A percentile compares a stretch with the other conserved stretches of the same genome.
Conservation (phyloP, 1,140 invertebrate genomes). For the Ditylenchus dipsaci region DNA sequence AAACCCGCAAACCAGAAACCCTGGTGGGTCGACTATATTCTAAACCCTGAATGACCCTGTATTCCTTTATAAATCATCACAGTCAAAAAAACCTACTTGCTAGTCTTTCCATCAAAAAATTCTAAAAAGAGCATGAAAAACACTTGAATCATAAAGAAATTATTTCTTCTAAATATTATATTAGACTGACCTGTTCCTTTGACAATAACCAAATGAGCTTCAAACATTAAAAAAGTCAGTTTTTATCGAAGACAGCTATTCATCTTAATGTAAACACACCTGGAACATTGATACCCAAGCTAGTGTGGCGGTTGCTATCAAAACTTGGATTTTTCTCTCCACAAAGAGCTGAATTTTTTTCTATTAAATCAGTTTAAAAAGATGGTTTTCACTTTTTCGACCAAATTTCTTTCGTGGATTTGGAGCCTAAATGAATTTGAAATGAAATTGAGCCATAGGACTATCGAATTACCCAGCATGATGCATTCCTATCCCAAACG, state of each 20-base stretch:
- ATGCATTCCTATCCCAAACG: conserved; percentile 96
- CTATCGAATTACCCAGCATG: conserved; percentile 73
- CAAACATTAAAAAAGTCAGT: too few relatives aligned
- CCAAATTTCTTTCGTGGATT: conserved; percentile 72
- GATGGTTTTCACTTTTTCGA: conserved; percentile 65
- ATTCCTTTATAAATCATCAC: too few relatives aligned
- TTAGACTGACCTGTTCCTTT: conserved; percentile 69
- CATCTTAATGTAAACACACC: too few relatives aligned
- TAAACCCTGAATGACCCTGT: too few relatives aligned
- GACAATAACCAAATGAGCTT: conserved; percentile 73
- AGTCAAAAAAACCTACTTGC: conserved; percentile 63
- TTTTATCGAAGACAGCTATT: too few relatives aligned
- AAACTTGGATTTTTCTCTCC: conserved; percentile 94
- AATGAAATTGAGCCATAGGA: background rate
- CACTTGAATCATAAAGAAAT: too few relatives aligned
- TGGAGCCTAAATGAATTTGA: conserved; percentile 11
- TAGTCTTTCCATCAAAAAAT: conserved; percentile 92
- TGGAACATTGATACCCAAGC: conserved; percentile 98
- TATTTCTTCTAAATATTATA: too few relatives aligned
- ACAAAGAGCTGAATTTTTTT: conserved; percentile 74
- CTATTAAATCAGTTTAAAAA: background rate
- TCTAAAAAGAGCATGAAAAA: too few relatives aligned
- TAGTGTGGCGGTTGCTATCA: conserved; percentile 91
- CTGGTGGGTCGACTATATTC: too few relatives aligned
- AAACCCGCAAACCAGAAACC: too few relatives aligned